A percentile compares a stretch with the other conserved stretches of the same genome.
These are phyloP conservation scores for Luscinia megarhynchos DNA, from an alignment of 2,797 vertebrate genomes.

Conservation along the genomic window DNA sequence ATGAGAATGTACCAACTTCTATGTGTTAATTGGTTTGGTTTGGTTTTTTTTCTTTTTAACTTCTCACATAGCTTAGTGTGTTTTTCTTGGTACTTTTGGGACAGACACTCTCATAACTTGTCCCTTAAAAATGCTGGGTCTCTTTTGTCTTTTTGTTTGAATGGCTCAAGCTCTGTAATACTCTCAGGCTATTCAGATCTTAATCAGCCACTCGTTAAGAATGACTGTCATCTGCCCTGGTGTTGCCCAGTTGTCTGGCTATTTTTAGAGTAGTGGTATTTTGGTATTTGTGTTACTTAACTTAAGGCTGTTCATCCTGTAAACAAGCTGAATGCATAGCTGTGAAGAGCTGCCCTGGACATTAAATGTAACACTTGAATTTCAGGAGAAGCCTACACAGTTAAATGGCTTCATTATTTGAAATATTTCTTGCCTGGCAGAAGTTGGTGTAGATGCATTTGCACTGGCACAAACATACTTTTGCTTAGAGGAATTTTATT, in stretches of 20 bases:
- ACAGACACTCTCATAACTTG: background rate
- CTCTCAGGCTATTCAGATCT: background rate
- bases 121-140: background rate
- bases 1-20: background rate
- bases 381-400: background rate
- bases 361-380: background rate
- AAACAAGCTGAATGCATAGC: slow-evolving; percentile 33
- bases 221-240: slow-evolving; percentile 23
- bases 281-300: slow-evolving; percentile 25
- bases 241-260: slow-evolving; percentile 37
- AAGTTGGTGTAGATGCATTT: background rate
- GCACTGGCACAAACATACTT: background rate
- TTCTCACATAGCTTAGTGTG: background rate
- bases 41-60: background rate
- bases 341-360: background rate
- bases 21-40: background rate
- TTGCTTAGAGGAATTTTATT: background rate
- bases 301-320: background rate
- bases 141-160: slow-evolving; percentile 2
- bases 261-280: slow-evolving; percentile 25
- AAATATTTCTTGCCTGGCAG: background rate
- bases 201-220: background rate
- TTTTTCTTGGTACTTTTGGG: background rate
- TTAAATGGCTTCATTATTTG: background rate
- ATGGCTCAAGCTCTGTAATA: background rate